Evolutionary conservation across 2,888 invertebrate species (phyloP).

Genomic region (Eudasyphora cyanicolor): DNA sequence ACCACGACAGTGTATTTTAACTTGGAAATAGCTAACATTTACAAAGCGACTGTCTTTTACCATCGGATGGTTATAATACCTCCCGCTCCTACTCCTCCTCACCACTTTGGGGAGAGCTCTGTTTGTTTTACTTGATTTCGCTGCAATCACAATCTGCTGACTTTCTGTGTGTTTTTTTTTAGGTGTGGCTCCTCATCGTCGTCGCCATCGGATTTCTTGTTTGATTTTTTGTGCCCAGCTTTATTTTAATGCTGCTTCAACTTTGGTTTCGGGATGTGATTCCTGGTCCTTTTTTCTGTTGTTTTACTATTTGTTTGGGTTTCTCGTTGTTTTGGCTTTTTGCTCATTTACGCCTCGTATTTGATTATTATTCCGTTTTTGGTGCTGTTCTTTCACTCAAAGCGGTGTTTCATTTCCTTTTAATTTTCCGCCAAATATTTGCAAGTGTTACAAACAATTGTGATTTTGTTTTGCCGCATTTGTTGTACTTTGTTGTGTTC

Average conservation of each 20-base stretch:
- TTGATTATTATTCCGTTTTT: conserved; percentile 22
- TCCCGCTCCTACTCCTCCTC: not conserved
- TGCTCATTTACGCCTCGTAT: conserved; percentile 23
- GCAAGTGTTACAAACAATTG: conserved; percentile 46
- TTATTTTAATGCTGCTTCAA: conserved; percentile 14
- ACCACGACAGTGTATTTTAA: not conserved
- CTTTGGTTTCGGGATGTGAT: not conserved
- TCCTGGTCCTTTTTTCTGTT: not conserved
- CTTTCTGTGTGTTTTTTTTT: too few species aligned
- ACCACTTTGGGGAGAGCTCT: not conserved
- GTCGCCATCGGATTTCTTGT: too few species aligned
- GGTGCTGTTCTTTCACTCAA: conserved; percentile 41
- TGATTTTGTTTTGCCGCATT: conserved; percentile 33
- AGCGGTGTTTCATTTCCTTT: conserved; percentile 60
- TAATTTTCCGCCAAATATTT: conserved; percentile 63
- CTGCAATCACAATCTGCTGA: conserved; percentile 42
- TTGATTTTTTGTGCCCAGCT: not conserved
- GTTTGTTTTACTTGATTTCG: conserved; percentile 30
- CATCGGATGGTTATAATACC: not conserved
- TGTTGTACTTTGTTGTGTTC: not conserved
- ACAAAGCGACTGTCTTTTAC: not conserved
- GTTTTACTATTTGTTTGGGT: not conserved
- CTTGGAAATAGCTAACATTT: not conserved
- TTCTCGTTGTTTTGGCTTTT: conserved; percentile 33
- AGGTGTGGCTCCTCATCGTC: conserved; percentile 57